Conservation (phyloP, 2,113 vertebrate species). For the Oxygymnocypris stewartii region DNA sequence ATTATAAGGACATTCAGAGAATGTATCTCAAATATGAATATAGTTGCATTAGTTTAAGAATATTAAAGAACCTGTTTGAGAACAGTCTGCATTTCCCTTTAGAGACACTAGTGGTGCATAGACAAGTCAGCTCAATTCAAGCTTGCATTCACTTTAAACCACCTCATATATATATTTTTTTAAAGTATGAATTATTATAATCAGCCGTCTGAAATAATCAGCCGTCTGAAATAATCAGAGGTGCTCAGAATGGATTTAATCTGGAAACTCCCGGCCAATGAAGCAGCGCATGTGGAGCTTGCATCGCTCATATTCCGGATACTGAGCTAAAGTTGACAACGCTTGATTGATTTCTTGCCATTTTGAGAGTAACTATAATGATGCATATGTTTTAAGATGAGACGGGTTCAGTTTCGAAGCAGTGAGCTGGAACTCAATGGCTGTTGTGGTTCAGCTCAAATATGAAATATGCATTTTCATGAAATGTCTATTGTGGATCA, state of each 20-base stretch:
- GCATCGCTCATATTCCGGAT: not conserved
- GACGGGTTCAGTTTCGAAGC: not conserved
- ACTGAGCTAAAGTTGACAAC: not conserved
- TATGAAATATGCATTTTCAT: not conserved
- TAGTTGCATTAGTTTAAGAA: not conserved
- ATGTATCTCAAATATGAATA: not conserved
- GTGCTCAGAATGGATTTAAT: not conserved
- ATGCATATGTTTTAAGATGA: not conserved
- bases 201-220: not conserved
- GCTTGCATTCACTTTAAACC: not conserved
- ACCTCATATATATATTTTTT: not conserved
- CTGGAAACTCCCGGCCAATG: not conserved
- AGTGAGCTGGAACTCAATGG: not conserved
- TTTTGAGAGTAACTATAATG: not conserved
- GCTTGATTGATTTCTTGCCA: not conserved
- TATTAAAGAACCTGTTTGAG: not conserved
- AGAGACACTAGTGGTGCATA: not conserved
- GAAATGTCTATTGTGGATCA: no score
- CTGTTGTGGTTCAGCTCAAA: not conserved
- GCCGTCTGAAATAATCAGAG: not conserved
- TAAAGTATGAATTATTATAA: not conserved
- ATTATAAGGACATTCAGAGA: not conserved
- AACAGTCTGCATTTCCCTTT: not conserved
- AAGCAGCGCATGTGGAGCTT: not conserved
- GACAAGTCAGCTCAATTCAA: not conserved